A percentile compares a stretch with the other conserved stretches of the same genome.
Conservation (phyloP, 2,113 vertebrate species). For the Tautogolabrus adspersus region DNA sequence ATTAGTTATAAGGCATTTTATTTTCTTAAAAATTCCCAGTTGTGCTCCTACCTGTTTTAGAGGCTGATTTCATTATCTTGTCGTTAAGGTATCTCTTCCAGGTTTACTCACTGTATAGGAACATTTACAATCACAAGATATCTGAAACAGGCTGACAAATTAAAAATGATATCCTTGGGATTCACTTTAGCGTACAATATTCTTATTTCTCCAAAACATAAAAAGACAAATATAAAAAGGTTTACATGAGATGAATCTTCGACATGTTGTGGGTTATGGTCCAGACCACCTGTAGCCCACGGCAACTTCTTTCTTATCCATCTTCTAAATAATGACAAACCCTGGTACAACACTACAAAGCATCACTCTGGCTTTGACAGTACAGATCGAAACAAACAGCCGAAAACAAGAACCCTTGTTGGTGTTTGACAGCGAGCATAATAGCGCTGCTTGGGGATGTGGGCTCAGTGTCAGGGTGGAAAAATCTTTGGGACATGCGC, state of each 20-base stretch:
- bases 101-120: no score
- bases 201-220: background rate
- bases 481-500: conserved; percentile 66
- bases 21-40: no score
- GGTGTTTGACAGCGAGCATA: conserved; percentile 73
- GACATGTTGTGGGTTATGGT: conserved; percentile 20
- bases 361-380: conserved; percentile 46
- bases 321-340: conserved; percentile 61
- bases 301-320: conserved; percentile 65
- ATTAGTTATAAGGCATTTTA: no score
- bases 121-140: no score
- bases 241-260: background rate
- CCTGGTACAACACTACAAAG: conserved; percentile 45
- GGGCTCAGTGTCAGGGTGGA: conserved; percentile 62
- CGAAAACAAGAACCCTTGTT: conserved; percentile 64
- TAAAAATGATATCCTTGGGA: background rate
- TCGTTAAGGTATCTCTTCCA: no score
- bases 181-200: background rate
- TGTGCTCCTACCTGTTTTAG: no score
- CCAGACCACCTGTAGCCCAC: conserved; percentile 45
- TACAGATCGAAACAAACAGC: conserved; percentile 66
- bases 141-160: no score
- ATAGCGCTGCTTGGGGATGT: conserved; percentile 66
- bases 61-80: no score
- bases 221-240: background rate